Evolutionary conservation across 2,113 vertebrate genomes (phyloP).

Genomic region (Riparia riparia): DNA sequence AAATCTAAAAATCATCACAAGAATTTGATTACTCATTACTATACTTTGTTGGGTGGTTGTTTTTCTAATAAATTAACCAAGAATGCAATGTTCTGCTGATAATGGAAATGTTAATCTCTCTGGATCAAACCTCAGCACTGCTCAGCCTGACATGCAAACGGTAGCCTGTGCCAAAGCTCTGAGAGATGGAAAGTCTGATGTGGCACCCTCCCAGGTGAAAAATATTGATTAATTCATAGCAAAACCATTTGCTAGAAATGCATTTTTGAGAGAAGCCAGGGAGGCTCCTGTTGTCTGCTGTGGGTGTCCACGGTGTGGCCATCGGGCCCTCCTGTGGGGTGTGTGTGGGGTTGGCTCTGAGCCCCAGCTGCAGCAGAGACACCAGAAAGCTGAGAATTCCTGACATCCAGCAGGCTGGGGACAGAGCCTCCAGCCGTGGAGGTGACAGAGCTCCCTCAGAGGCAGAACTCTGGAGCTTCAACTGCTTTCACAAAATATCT

Average conservation of each 20-base stretch:
- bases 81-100: background rate
- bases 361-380: background rate
- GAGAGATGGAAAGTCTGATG: background rate
- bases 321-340: background rate
- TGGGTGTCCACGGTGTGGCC: too few species aligned
- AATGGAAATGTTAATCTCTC: background rate
- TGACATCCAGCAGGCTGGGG: background rate
- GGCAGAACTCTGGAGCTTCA: background rate
- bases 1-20: background rate
- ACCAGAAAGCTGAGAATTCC: background rate
- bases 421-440: background rate
- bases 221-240: background rate
- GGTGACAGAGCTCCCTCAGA: background rate
- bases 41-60: background rate
- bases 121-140: background rate
- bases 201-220: background rate
- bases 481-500: background rate
- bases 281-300: background rate
- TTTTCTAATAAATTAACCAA: background rate
- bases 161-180: rapidly evolving
- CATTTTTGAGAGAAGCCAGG: background rate
- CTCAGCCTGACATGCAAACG: background rate
- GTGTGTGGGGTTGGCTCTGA: background rate
- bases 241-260: background rate
- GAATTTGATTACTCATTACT: background rate